Conservation (phyloP, 2,888 invertebrate genomes). For the Leucophora obtusa region DNA sequence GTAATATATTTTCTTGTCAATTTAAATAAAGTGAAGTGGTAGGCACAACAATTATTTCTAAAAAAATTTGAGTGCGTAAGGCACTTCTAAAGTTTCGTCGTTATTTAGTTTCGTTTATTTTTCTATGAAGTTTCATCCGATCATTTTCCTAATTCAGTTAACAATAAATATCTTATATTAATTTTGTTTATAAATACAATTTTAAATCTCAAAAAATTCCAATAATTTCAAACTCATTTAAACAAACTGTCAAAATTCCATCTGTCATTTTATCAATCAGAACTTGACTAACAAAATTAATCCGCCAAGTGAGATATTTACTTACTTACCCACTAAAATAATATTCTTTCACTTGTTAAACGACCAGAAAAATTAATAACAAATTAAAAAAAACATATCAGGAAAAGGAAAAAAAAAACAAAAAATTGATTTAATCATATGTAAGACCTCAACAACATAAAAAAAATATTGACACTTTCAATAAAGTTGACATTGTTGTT, state of each 20-base stretch:
- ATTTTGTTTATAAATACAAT: no score
- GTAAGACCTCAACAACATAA: conserved; percentile 23
- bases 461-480: conserved; percentile 35
- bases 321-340: not conserved
- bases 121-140: no score
- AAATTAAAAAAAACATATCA: not conserved
- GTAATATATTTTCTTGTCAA: not conserved
- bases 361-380: not conserved
- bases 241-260: not conserved
- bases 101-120: no score
- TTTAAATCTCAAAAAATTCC: not conserved
- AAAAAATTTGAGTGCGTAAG: no score
- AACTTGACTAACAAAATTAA: not conserved
- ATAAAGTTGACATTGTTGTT: not conserved
- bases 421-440: conserved; percentile 36
- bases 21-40: not conserved
- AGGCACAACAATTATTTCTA: not conserved
- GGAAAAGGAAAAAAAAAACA: not conserved
- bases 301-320: not conserved
- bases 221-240: not conserved
- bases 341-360: not conserved
- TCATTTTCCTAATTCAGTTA: no score
- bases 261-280: not conserved
- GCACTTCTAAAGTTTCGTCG: no score
- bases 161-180: no score